Evolutionary conservation across 2,888 invertebrate species (phyloP).

Genomic region (Lucinisca nassula): DNA sequence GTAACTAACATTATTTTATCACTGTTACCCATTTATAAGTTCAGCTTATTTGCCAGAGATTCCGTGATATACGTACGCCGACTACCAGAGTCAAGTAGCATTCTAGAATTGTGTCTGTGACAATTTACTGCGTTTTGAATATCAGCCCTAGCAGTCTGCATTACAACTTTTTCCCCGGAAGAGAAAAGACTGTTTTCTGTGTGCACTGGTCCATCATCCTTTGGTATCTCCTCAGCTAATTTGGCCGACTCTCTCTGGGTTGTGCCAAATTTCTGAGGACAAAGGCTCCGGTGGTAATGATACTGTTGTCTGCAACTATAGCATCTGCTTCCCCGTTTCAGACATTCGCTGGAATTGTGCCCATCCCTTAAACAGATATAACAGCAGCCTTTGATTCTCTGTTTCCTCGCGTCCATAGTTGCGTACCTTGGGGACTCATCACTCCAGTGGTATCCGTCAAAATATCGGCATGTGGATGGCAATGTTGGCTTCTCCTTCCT

Average conservation of each 20-base stretch:
- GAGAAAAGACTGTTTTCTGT: too few relatives aligned
- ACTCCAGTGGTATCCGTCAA: not conserved
- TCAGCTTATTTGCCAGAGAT: not conserved
- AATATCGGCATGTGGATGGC: not conserved
- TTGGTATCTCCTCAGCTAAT: not conserved
- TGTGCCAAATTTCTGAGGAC: not conserved
- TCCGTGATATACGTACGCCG: not conserved
- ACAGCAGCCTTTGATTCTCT: not conserved
- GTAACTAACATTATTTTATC: not conserved
- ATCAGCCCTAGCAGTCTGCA: not conserved
- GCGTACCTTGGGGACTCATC: not conserved
- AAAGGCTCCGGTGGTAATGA: too few relatives aligned
- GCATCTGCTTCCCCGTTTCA: not conserved
- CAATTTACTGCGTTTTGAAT: not conserved
- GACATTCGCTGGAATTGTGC: not conserved
- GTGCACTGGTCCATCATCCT: not conserved
- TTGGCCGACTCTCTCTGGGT: not conserved
- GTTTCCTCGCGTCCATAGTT: not conserved
- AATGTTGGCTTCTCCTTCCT: not conserved
- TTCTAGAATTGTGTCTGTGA: not conserved
- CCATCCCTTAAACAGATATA: not conserved
- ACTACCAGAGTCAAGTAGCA: too few relatives aligned
- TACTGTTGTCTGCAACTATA: not conserved
- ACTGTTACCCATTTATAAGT: not conserved
- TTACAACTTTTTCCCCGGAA: not conserved